phyloP scores from a whole-genome alignment of 2,797 vertebrate species.

The Bufotes viridis region DNA sequence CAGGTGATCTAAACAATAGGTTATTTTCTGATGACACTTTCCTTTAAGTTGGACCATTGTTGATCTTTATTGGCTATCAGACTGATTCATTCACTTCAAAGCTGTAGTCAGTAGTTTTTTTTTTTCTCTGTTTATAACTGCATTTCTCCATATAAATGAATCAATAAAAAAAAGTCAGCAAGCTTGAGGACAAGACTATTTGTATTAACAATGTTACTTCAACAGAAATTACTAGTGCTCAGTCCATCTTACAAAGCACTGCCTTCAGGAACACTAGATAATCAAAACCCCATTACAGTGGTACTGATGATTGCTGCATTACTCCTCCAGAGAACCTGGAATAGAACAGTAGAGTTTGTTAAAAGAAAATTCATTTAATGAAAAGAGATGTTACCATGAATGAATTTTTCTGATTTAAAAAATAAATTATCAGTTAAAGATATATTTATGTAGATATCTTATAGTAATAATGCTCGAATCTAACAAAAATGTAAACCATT shows the following conservation, averaged over 20 bases:
- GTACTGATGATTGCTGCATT: conserved; percentile 23
- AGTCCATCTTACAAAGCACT: conserved; percentile 14
- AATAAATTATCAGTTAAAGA: no score
- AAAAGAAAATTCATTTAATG: neutral
- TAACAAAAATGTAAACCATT: no score
- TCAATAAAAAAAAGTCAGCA: conserved; percentile 1
- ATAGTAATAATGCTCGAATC: no score
- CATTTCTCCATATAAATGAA: conserved; percentile 29
- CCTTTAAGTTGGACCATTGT: neutral
- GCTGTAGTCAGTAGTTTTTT: neutral
- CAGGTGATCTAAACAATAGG: no score
- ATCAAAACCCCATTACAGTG: conserved; percentile 21
- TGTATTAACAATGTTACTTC: conserved; percentile 35
- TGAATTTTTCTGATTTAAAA: no score
- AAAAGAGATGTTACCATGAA: no score
- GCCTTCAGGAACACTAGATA: conserved; percentile 29
- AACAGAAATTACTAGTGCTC: conserved; percentile 26
- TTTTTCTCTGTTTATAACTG: conserved; percentile 21
- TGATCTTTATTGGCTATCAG: neutral
- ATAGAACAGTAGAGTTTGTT: neutral
- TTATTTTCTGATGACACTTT: neutral
- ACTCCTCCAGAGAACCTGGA: neutral
- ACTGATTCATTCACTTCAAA: conserved; percentile 22
- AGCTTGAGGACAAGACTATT: conserved; percentile 16
- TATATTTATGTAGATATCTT: no score